Percentiles rank a stretch among this genome's conserved stretches.
phyloP scores from a whole-genome alignment of 2,888 invertebrate species.

The Polylopha cassiicola region DNA sequence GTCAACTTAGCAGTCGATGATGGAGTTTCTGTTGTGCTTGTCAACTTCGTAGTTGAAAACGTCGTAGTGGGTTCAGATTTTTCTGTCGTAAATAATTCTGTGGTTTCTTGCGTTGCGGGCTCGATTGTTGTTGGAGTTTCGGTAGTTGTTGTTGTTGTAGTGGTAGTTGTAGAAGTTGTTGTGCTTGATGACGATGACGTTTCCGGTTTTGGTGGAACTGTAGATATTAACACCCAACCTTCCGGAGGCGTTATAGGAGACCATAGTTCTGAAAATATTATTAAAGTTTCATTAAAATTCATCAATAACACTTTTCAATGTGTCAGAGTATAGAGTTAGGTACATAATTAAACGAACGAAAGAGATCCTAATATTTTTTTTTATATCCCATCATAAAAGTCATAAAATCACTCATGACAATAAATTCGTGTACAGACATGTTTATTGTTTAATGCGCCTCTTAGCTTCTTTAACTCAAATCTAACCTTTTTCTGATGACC shows the following conservation, averaged over 20 bases:
- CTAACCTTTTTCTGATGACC: too few species aligned
- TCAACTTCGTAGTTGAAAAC: constrained; percentile 65
- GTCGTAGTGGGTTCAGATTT: constrained; percentile 44
- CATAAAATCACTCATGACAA: too few species aligned
- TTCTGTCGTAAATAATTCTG: constrained; percentile 30
- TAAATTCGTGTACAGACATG: too few species aligned
- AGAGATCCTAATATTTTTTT: too few species aligned
- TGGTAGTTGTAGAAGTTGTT: constrained; percentile 29
- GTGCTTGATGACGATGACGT: constrained; percentile 33
- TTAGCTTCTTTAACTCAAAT: too few species aligned
- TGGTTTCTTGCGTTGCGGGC: constrained; percentile 28
- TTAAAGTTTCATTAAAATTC: neutral
- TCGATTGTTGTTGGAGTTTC: constrained; percentile 28
- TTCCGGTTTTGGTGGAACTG: constrained; percentile 56
- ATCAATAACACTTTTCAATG: too few species aligned
- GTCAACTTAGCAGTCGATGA: constrained; percentile 24
- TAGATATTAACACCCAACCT: constrained; percentile 79
- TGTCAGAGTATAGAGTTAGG: too few species aligned
- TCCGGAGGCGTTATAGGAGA: constrained; percentile 81
- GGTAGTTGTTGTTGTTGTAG: constrained; percentile 32
- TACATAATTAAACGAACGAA: too few species aligned
- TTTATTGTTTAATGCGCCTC: too few species aligned
- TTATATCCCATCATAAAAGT: too few species aligned
- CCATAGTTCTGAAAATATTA: constrained; percentile 72
- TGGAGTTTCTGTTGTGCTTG: too few species aligned